These are phyloP conservation scores for Mungos mungo DNA, from an alignment of 2,113 vertebrate genomes.

Conservation along the genomic window DNA sequence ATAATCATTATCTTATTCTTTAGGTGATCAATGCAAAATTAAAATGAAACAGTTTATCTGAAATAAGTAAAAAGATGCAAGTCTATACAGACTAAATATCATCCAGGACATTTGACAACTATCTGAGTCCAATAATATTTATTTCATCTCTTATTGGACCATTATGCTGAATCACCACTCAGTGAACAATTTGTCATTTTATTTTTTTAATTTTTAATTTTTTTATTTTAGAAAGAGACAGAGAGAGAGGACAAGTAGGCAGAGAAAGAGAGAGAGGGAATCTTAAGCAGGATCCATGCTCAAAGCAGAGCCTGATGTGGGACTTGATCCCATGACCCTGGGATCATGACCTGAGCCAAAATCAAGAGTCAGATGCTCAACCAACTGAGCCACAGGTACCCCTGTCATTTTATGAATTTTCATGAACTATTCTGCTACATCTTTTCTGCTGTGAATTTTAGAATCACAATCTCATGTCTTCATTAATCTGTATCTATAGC, in stretches of 20 bases:
- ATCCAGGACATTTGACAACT: not conserved
- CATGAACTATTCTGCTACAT: not conserved
- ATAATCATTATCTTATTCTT: not conserved
- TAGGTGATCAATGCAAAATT: not conserved
- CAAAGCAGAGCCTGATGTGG: too few species aligned
- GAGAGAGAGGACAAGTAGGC: too few species aligned
- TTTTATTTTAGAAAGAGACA: too few species aligned
- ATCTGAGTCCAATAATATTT: not conserved
- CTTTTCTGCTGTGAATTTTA: not conserved
- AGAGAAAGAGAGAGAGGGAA: too few species aligned
- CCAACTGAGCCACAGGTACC: too few species aligned
- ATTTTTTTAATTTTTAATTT: not conserved
- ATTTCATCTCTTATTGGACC: not conserved
- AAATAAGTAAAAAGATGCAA: not conserved
- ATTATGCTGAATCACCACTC: not conserved
- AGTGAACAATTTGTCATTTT: not conserved
- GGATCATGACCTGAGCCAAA: too few species aligned
- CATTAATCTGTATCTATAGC: not conserved
- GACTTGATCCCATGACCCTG: too few species aligned
- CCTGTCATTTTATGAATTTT: not conserved
- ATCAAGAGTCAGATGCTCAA: too few species aligned
- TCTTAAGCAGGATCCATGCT: too few species aligned
- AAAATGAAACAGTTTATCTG: not conserved
- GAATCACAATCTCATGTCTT: not conserved
- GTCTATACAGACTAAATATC: not conserved